Evolutionary conservation across 2,797 vertebrate species (phyloP), one percentile per base, ranked within the genome.

Genomic region (Neomorphus geoffroyi): DNA sequence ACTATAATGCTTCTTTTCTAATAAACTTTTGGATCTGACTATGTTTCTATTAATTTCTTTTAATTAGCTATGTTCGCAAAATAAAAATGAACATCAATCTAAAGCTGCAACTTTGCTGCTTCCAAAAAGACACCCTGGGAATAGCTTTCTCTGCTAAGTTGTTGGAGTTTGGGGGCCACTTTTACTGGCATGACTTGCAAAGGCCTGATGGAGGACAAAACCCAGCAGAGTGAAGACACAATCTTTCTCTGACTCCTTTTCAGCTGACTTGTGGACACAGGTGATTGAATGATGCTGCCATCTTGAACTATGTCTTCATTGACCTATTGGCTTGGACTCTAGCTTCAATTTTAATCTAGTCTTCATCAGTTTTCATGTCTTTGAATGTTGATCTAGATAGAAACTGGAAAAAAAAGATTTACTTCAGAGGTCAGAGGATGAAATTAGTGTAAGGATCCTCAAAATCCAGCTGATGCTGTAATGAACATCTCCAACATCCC

Each of bases 1-100:
- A 96, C 88, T 96, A 94, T 95, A 97, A 41, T 96, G 96, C 79
- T 83, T 84, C 57, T 96, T 94, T 94, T 96, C 86, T 92, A 96
- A 95, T 95, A 96, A 95, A 97, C 79, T 96, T 93, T 86, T 82
- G 88, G 81, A 96, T 95, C 80, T 30, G 15, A 72, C n/a, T 91
- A 61, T 88, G 87, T 83, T 95, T 97, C 94, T 95, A 67, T 94
- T 96, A 92, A 94, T 97, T 97, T 95, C 66, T 95, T 97, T 95
- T 92, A 96, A 97, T 97, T 96, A 97, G 81, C 84, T 96, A 39
- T 94, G 86, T 94, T 92, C 57, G 56, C 82, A 86, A 91, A 97
- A 96, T 90, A 86, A 82, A 84, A 90, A 80, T 70, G 33, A 74
- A 23, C 45, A 71, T 93, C 71, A 67, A 6, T 86, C 64, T 92